Base-by-base conservation (phyloP, 1,140 invertebrate genomes). In the honey bee (Apis mellifera) region DNA sequence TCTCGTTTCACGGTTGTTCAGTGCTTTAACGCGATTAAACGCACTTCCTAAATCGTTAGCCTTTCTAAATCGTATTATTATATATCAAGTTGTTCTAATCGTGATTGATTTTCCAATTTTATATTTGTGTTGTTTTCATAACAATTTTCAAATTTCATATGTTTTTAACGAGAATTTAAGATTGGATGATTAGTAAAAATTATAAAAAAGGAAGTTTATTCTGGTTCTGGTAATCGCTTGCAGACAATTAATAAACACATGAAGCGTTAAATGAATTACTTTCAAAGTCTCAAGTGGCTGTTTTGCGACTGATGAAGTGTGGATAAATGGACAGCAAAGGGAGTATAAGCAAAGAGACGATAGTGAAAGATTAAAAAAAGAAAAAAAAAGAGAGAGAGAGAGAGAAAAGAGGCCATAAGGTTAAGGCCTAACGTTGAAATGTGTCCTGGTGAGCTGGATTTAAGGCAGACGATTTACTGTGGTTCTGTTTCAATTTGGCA, bases 401-500 rank as follows among this genome's bases (percentile, higher is more conserved):
- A 70, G 57, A 69, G 23, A 64, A 82, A 82, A 32, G 57, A 82
- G 73, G 69, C 5, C 60, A 71, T 64, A 60, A 59, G 70, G 59
- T 52, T 75, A 50, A 42, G 32, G 54, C 52, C 50, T 70, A 74
- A 71, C 65, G 62, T 75, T 54, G 71, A 84, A 76, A 84, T 60
- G 81, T 82, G 79, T 86, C 79, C 85, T 70, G 81, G 71, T 86
- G 64, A n/a, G 74, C 84, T 76, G 79, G 72, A 83, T 83, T 68
- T 70, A 57, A 78, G 81, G 84, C 62, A 71, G 73, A 48, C 84
- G 84, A 82, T 78, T 85, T 85, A 78, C 59, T 64, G 19, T 26
- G 54, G 50, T 59, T 83, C 75, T 57, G 75, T 86, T 86, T 86
- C 84, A 86, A 86, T 86, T 86, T 84, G 77, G 72, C 68, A 80